Conservation (phyloP, 2,113 vertebrate species). For the Cavia aperea region DNA sequence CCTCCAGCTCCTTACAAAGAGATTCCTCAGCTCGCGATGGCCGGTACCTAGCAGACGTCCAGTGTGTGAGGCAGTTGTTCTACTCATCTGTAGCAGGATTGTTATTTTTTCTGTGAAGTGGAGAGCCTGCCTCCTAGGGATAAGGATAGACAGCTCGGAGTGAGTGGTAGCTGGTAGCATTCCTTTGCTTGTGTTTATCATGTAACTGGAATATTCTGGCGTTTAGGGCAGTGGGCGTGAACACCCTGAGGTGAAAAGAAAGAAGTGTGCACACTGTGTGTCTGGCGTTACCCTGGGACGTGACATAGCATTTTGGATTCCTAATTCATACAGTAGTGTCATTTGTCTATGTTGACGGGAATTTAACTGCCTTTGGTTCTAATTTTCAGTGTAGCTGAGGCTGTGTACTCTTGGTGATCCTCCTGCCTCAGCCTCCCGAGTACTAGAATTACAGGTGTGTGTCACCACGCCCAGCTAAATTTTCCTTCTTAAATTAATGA, state of each 20-base stretch:
- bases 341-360: background rate
- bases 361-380: background rate
- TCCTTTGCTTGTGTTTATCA: background rate
- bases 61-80: background rate
- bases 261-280: background rate
- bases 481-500: background rate
- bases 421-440: background rate
- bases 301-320: background rate
- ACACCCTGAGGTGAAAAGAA: background rate
- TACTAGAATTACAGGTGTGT: background rate
- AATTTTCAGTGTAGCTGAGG: background rate
- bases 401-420: background rate
- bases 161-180: background rate
- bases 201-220: background rate
- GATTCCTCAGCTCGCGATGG: background rate
- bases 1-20: background rate
- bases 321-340: background rate
- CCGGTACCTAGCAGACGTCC: background rate
- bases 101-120: background rate
- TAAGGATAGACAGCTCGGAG: background rate
- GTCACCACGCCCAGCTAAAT: background rate
- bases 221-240: background rate
- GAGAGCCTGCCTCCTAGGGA: background rate
- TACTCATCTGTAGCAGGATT: background rate
- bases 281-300: background rate